Evolutionary conservation across 2,888 invertebrate genomes (phyloP), one percentile per base, ranked within the genome.

Genomic region (Lasioglossum vierecki): DNA sequence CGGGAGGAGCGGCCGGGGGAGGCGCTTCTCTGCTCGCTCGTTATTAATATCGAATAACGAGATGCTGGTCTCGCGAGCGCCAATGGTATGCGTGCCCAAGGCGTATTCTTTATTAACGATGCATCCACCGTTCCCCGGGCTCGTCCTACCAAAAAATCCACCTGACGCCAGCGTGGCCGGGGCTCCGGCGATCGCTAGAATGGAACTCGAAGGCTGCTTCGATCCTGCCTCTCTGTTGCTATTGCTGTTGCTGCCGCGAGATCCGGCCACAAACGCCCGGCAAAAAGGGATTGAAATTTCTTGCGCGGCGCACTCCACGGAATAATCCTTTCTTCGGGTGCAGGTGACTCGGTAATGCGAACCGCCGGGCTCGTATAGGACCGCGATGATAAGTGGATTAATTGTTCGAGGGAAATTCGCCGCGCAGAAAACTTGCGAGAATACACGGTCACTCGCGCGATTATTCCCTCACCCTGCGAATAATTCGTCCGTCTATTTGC

Each of bases 31-130:
- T 82, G 89, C 83, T 87, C 72, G 92, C 92, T 93, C 92, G 93
- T 95, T 94, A 95, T 95, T 94, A 94, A 95, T 95, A 94, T 95
- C 94, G 93, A 94, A 94, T 94, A 95, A 94, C 95, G 93, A 95
- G 94, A 93, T 92, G 93, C 93, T 92, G 89, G 86, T 71, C 83
- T 83, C 84, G 83, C 90, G 89, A 90, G 85, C 91, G 90, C 91
- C 91, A 91, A 92, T 92, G 91, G 93, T 92, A 93, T 92, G 93
- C 92, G 89, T 91, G 92, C 91, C 92, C 90, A 89, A 73, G 89
- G 89, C 93, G 89, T 93, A 93, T 94, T 94, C 93, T 94, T 94
- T 94, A 94, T 94, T 94, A 94, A 94, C 93, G 94, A 94, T 92
- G 91, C 92, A 92, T 68, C 73, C 91, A 88, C 84, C 83, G 83